A percentile compares a stretch with the other conserved stretches of the same genome.
phyloP scores from a whole-genome alignment of 2,888 invertebrate genomes.

The Ophioninae sp. region DNA sequence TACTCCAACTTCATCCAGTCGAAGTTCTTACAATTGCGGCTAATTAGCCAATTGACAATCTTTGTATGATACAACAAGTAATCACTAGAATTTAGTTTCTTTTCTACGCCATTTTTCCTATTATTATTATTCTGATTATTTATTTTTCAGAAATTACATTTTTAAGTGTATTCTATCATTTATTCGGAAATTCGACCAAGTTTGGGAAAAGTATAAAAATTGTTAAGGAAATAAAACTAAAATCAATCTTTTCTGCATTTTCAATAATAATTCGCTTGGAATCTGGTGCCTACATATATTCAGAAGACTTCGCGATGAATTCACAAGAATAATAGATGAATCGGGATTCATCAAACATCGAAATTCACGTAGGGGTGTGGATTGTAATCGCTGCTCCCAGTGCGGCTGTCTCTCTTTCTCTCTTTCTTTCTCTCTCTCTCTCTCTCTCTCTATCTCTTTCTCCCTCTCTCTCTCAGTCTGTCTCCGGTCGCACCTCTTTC shows the following conservation, averaged over 20 bases:
- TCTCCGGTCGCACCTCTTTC: background rate
- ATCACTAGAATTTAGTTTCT: too few species aligned
- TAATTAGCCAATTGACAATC: too few species aligned
- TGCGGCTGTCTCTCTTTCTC: too few species aligned
- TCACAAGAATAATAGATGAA: conserved; percentile 6
- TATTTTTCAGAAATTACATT: too few species aligned
- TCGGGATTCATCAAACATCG: background rate
- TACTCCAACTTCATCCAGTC: too few species aligned
- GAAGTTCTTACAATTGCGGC: too few species aligned
- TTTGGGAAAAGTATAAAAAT: too few species aligned
- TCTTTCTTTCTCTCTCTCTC: conserved; percentile 1
- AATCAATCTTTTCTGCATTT: background rate
- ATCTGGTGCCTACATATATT: background rate
- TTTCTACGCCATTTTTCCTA: too few species aligned
- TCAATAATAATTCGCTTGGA: background rate
- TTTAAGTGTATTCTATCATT: too few species aligned
- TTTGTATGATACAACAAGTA: too few species aligned
- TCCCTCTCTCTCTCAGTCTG: background rate
- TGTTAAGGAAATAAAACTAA: background rate
- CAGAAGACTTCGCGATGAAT: conserved; percentile 5
- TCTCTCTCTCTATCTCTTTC: background rate
- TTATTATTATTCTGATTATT: too few species aligned
- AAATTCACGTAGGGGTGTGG: background rate
- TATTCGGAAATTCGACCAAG: too few species aligned
- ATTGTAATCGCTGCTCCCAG: background rate